phyloP scores from a whole-genome alignment of 1,140 invertebrate species.

The Hetaerina americana region DNA sequence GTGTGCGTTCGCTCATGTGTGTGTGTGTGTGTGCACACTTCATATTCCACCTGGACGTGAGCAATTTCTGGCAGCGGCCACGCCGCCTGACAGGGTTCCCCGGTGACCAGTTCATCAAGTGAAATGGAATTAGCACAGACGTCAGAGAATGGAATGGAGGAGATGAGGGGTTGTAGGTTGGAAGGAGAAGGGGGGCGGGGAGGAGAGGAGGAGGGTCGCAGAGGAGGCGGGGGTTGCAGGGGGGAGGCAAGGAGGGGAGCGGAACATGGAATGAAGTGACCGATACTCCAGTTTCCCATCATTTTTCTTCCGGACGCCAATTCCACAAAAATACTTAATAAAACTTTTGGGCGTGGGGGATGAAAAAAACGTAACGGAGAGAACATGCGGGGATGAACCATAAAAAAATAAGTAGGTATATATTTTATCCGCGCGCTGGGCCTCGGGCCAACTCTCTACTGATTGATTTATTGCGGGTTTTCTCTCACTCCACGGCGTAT shows the following conservation, averaged over 20 bases:
- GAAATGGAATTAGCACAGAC: background rate
- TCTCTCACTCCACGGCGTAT: background rate
- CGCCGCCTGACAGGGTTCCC: background rate
- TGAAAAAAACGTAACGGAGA: background rate
- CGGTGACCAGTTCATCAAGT: background rate
- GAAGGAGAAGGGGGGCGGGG: too few species aligned
- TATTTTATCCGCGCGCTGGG: background rate
- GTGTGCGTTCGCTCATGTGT: background rate
- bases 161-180: background rate
- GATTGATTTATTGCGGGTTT: background rate
- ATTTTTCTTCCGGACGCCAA: background rate
- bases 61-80: background rate
- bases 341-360: background rate
- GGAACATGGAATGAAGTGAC: background rate
- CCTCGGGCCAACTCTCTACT: background rate
- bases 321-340: slow-evolving; percentile 1
- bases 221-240: slow-evolving; percentile 1
- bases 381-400: background rate
- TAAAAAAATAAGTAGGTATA: background rate
- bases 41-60: background rate
- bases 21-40: background rate
- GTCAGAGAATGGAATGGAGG: background rate
- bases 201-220: background rate
- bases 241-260: slow-evolving; percentile 1
- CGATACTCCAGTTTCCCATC: slow-evolving; percentile 5